Evolutionary conservation across 2,797 vertebrate genomes (phyloP).

Genomic region (Chelon auratus): DNA sequence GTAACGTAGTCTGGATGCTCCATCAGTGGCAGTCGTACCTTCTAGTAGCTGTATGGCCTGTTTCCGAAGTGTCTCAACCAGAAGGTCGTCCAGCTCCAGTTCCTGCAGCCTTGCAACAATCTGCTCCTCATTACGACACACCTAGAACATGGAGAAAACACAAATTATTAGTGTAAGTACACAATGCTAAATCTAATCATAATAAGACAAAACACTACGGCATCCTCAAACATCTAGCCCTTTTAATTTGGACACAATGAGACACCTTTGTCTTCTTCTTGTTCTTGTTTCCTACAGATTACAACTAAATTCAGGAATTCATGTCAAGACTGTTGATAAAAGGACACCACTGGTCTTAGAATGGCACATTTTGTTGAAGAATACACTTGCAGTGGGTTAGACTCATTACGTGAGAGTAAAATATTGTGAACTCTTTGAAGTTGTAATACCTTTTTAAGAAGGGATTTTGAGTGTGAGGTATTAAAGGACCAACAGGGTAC

Average conservation of each 20-base stretch:
- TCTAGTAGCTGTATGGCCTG: constrained; percentile 94
- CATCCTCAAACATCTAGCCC: neutral
- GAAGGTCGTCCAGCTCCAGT: constrained; percentile 91
- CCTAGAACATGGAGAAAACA: constrained; percentile 61
- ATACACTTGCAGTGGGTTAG: neutral
- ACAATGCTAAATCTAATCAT: neutral
- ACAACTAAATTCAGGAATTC: neutral
- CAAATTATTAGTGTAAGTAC: neutral
- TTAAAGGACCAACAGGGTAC: constrained; percentile 17
- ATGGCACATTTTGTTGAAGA: too few species aligned
- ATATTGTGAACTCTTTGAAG: neutral
- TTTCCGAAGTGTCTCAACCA: constrained; percentile 94
- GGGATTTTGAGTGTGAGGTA: constrained; percentile 13
- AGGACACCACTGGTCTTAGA: neutral
- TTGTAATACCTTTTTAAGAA: constrained; percentile 34
- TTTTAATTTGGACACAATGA: too few species aligned
- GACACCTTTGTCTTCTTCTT: too few species aligned
- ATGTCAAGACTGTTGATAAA: neutral
- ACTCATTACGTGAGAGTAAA: neutral
- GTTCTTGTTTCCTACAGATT: too few species aligned
- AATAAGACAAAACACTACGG: too few species aligned
- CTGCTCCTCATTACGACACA: constrained; percentile 98
- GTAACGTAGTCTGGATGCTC: neutral
- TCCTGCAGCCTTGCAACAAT: constrained; percentile 94
- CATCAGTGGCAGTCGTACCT: constrained; percentile 80